phyloP scores from a whole-genome alignment of 1,140 invertebrate species.

The Philopotamus ludificatus region DNA sequence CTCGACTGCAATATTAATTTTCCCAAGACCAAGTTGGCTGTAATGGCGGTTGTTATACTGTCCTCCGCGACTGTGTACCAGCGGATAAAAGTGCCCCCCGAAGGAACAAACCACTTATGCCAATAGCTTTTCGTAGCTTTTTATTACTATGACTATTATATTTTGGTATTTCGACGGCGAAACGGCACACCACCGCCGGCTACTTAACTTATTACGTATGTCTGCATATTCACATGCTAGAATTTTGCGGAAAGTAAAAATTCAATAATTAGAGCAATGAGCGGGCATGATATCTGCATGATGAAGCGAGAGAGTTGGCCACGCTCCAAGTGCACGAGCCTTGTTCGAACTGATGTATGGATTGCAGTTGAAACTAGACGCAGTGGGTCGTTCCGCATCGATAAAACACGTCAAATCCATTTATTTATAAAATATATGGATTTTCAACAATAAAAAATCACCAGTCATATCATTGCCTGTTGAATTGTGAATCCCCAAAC shows the following conservation, averaged over 20 bases:
- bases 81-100: neutral
- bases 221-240: neutral
- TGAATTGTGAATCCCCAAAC: no score
- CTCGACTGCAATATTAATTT: slow-evolving; percentile 8
- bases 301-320: neutral
- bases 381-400: no score
- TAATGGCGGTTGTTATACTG: slow-evolving; percentile 6
- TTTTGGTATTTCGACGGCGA: neutral
- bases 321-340: neutral
- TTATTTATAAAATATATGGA: no score
- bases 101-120: slow-evolving; percentile 9
- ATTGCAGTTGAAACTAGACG: neutral
- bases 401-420: no score
- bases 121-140: slow-evolving; percentile 8
- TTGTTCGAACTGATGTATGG: neutral
- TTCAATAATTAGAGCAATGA: neutral
- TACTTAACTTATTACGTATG: no score
- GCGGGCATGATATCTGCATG: neutral
- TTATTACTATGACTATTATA: neutral
- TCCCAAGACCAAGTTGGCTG: neutral
- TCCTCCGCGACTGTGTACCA: neutral
- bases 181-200: neutral
- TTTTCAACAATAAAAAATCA: no score
- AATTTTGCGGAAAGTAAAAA: neutral
- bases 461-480: no score